Percentiles rank a stretch among this genome's conserved stretches.
Conservation (phyloP, 2,888 invertebrate genomes). For the Lysandra coridon region DNA sequence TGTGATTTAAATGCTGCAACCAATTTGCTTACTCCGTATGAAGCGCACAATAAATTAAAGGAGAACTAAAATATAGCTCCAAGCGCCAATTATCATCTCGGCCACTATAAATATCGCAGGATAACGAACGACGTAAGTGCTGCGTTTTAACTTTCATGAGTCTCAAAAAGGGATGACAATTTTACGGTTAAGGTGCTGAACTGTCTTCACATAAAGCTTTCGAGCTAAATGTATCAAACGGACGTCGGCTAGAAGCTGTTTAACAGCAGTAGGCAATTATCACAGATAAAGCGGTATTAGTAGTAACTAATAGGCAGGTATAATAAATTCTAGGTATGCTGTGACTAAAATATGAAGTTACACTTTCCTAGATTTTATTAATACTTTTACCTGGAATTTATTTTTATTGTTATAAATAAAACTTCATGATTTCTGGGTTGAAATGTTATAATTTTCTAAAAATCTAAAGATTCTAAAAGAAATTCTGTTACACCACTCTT, state of each 20-base stretch:
- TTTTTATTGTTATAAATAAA: too few species aligned
- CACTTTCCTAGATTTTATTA: background rate
- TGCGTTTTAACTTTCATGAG: slow-evolving; percentile 12
- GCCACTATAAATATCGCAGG: slow-evolving; percentile 56
- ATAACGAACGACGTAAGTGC: slow-evolving; percentile 27
- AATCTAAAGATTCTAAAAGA: background rate
- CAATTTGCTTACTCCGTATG: slow-evolving; percentile 53
- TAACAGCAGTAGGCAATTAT: background rate
- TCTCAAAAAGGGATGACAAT: slow-evolving; percentile 22
- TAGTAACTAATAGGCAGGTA: background rate
- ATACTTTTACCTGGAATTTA: too few species aligned
- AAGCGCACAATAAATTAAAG: slow-evolving; percentile 59
- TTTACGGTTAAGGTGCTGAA: background rate
- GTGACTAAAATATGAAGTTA: background rate
- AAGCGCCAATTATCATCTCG: slow-evolving; percentile 58
- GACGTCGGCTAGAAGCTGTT: background rate
- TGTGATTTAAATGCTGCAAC: slow-evolving; percentile 49
- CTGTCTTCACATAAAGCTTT: slow-evolving; percentile 4
- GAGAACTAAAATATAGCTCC: slow-evolving; percentile 57
- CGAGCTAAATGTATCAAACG: background rate
- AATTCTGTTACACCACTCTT: background rate
- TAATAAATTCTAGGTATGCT: background rate
- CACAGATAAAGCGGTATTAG: background rate
- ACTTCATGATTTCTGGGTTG: too few species aligned
- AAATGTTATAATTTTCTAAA: background rate